Evolutionary conservation across 1,140 invertebrate species (phyloP).

Genomic region (Psix sp.): DNA sequence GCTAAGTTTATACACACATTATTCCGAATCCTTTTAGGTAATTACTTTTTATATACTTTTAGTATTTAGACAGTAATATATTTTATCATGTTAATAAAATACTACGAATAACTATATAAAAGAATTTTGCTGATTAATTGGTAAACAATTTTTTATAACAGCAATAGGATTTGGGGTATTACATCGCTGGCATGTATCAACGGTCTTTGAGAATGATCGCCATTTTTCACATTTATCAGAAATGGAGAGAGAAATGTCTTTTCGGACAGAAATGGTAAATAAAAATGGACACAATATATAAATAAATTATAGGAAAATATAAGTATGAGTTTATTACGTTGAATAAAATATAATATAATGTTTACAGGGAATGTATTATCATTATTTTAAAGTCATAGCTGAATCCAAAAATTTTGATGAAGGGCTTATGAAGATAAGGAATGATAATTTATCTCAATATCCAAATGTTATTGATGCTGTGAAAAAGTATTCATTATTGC

Average conservation of each 20-base stretch:
- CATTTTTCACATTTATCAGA: constrained; percentile 90
- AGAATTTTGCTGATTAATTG: not conserved
- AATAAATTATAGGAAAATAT: not conserved
- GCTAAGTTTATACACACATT: constrained; percentile 29
- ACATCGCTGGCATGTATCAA: constrained; percentile 82
- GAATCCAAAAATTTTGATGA: constrained; percentile 81
- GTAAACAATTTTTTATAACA: constrained; percentile 47
- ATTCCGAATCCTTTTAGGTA: constrained; percentile 18
- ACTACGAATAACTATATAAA: not conserved
- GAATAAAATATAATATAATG: not conserved
- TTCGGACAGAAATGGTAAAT: constrained; percentile 87
- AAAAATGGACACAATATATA: not conserved
- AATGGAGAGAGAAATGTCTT: constrained; percentile 88
- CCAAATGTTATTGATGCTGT: constrained; percentile 88
- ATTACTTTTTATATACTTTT: constrained; percentile 2
- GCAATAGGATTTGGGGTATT: constrained; percentile 70
- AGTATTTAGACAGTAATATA: not conserved
- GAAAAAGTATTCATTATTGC: constrained; percentile 88
- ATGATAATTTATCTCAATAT: constrained; percentile 88
- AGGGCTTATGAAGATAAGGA: constrained; percentile 82
- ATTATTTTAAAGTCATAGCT: constrained; percentile 89
- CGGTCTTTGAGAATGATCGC: constrained; percentile 87
- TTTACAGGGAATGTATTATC: constrained; percentile 89
- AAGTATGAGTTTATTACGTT: too few relatives aligned
- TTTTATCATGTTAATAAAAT: not conserved